A percentile compares a stretch with the other conserved stretches of the same genome.
Evolutionary conservation across 2,113 vertebrate genomes (phyloP).

Genomic region (Catharus minimus): DNA sequence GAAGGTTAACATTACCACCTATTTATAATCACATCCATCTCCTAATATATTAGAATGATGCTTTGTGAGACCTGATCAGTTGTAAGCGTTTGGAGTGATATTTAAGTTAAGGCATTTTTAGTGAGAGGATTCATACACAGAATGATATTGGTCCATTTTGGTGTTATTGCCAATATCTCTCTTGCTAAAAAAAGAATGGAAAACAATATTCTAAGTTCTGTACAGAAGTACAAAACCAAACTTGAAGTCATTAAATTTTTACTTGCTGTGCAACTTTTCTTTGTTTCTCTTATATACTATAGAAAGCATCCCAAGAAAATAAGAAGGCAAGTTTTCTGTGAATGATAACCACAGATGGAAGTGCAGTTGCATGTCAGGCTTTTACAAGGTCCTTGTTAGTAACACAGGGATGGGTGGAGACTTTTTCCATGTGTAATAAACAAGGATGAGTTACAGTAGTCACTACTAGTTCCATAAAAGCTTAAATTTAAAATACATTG

Average conservation of each 20-base stretch:
- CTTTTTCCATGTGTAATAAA: background rate
- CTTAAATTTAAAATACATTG: background rate
- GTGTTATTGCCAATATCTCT: background rate
- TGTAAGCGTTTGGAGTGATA: background rate
- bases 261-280: background rate
- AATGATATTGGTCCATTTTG: background rate
- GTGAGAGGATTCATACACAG: background rate
- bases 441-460: background rate
- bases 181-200: background rate
- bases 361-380: background rate
- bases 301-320: background rate
- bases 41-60: constrained; percentile 23
- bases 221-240: background rate
- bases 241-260: background rate
- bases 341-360: background rate
- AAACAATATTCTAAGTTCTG: background rate
- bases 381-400: background rate
- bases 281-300: background rate
- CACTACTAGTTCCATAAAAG: background rate
- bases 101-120: background rate
- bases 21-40: constrained; percentile 24
- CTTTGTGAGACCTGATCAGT: constrained; percentile 25
- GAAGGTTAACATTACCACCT: constrained; percentile 10
- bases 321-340: background rate
- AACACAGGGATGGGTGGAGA: background rate